Percentiles rank a stretch among this genome's conserved stretches.
These are phyloP conservation scores for Limnephilus rhombicus DNA, from an alignment of 2,888 invertebrate species.

Conservation along the genomic window DNA sequence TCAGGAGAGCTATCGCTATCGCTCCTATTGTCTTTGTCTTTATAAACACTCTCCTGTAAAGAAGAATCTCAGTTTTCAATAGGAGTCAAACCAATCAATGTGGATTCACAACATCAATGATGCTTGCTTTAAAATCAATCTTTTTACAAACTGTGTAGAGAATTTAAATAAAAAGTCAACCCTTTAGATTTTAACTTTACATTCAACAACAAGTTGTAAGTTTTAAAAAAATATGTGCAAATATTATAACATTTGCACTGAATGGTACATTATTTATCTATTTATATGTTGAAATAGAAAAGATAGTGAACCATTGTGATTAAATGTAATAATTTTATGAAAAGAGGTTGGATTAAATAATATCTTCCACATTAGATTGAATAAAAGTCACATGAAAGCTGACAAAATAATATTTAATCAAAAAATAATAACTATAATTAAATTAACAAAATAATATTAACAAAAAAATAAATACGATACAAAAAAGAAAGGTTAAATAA, in stretches of 20 bases:
- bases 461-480: not conserved
- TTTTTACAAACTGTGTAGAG: too few species aligned
- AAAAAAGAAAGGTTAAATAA: not conserved
- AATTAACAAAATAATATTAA: not conserved
- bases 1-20: conserved; percentile 35
- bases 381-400: not conserved
- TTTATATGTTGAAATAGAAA: not conserved
- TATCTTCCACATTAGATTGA: not conserved
- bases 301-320: not conserved
- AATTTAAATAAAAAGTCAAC: too few species aligned
- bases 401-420: not conserved
- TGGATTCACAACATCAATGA: not conserved
- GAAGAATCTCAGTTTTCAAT: conserved; percentile 41
- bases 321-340: not conserved
- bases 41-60: conserved; percentile 53
- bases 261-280: not conserved
- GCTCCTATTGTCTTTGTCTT: conserved; percentile 27
- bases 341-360: not conserved
- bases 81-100: conserved; percentile 9
- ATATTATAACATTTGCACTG: not conserved
- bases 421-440: not conserved
- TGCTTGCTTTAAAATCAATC: not conserved
- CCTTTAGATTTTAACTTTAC: not conserved
- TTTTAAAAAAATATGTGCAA: not conserved
- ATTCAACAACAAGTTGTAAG: not conserved